Conservation (phyloP, 2,888 invertebrate genomes). For the Glyphotaelius pellucidus region DNA sequence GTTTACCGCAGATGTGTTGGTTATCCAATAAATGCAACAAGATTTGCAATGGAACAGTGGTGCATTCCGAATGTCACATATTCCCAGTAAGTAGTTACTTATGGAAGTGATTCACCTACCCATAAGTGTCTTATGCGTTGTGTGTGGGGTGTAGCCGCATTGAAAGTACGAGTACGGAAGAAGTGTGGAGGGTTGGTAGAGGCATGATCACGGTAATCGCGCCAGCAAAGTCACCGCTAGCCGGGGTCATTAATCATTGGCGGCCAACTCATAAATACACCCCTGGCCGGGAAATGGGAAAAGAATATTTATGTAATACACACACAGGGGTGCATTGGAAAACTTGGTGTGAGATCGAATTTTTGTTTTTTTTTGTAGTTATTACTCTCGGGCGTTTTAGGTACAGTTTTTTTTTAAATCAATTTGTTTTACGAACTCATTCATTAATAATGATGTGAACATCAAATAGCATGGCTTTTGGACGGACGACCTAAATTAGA, state of each 20-base stretch:
- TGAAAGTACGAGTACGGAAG: too few relatives aligned
- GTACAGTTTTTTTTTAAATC: not conserved
- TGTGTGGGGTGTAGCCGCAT: not conserved
- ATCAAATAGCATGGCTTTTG: not conserved
- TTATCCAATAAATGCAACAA: too few relatives aligned
- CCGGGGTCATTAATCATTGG: slow-evolving; percentile 64
- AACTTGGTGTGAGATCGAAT: not conserved
- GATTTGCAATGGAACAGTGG: not conserved
- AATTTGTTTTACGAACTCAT: not conserved
- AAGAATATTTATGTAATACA: slow-evolving; percentile 65
- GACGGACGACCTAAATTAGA: too few relatives aligned
- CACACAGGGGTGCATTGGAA: slow-evolving; percentile 40
- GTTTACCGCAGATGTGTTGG: too few relatives aligned
- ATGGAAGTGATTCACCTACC: not conserved
- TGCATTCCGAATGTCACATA: not conserved
- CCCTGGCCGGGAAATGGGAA: slow-evolving; percentile 65
- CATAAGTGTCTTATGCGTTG: not conserved
- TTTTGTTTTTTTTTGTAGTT: not conserved
- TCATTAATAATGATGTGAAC: not conserved
- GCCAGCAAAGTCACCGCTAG: slow-evolving; percentile 61
- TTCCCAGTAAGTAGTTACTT: not conserved
- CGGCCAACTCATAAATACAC: slow-evolving; percentile 64
- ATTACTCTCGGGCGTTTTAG: not conserved
- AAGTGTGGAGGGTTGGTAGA: not conserved
- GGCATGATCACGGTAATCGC: slow-evolving; percentile 37